Percentiles rank a stretch among this genome's conserved stretches.
Evolutionary conservation across 2,797 vertebrate genomes (phyloP).

Genomic region (Oceanodroma leucorhoa): DNA sequence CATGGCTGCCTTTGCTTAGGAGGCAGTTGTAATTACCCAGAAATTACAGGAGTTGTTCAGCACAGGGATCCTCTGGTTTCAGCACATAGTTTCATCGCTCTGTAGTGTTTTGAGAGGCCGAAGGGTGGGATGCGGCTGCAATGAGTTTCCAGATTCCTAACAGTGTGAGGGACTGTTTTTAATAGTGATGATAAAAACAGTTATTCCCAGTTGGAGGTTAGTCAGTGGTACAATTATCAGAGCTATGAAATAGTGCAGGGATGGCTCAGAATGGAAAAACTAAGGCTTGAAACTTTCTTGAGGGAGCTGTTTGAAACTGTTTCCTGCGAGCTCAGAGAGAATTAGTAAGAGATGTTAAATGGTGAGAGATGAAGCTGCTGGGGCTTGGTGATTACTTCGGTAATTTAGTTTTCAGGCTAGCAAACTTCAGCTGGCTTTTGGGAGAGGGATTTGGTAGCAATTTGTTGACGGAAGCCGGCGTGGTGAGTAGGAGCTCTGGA

Average conservation of each 20-base stretch:
- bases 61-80: conserved; percentile 54
- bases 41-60: conserved; percentile 6
- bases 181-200: conserved; percentile 74
- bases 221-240: conserved; percentile 70
- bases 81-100: conserved; percentile 38
- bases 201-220: conserved; percentile 72
- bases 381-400: neutral
- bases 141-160: conserved; percentile 72
- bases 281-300: conserved; percentile 25
- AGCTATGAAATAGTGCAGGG: conserved; percentile 69
- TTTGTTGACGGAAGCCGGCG: neutral
- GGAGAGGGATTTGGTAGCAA: neutral
- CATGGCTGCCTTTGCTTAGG: neutral
- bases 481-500: neutral
- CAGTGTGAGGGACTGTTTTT: conserved; percentile 73
- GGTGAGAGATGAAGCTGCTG: neutral
- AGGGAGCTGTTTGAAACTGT: conserved; percentile 22
- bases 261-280: conserved; percentile 64
- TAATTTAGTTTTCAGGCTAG: neutral
- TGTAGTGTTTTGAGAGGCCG: conserved; percentile 53
- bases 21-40: neutral
- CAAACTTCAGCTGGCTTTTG: neutral
- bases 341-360: neutral
- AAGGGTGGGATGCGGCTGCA: conserved; percentile 70
- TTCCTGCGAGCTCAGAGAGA: neutral